Evolutionary conservation across 2,797 vertebrate species (phyloP), one percentile per base, ranked within the genome.

Genomic region (Apogon talboti): DNA sequence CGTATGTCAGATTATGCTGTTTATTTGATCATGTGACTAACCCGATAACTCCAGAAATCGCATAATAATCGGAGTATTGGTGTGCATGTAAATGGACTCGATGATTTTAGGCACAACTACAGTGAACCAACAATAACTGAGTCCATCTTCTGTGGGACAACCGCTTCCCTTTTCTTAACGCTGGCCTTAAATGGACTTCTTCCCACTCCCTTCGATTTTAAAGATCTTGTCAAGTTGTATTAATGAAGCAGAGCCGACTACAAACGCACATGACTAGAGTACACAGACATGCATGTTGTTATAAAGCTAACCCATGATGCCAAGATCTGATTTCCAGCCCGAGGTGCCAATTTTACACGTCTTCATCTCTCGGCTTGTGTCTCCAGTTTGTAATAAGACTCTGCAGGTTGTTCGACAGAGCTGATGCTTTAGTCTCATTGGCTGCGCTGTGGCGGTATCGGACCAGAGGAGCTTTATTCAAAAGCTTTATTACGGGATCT

Each of bases 401-500:
- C n/a, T 37, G n/a, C 28, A 11, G 44, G 19, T 19, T 11, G 7
- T 33, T 51, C 11, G 16, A 11, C 35, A 37, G 14, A 16, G 38
- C 40, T 15, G 10, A n/a, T 19, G 4, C 24, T 24, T 59, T 48
- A 3, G 16, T 52, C 46, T 41, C 13, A 35, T 24, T 21, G 35
- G 38, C 6, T 33, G 40, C 40, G 14, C 51, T 7, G 16, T 11
- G 0, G 7, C 38, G 19, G 18, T 8, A 16, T 42, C 18, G 3
- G 16, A 61, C 42, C 35, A 54, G 35, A 51, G 40, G 18, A 28
- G 21, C 38, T 30, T 0, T 7, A 57, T 49, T 52, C 6, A 42
- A 47, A 11, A 40, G 28, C 59, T 63, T 55, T 66, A 42, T 70
- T 59, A 11, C 7, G 35, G 48, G 40, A 46, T 52, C 14, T 62